Base-by-base conservation (phyloP, 2,113 vertebrate genomes). In the Sceloporus tristichus region DNA sequence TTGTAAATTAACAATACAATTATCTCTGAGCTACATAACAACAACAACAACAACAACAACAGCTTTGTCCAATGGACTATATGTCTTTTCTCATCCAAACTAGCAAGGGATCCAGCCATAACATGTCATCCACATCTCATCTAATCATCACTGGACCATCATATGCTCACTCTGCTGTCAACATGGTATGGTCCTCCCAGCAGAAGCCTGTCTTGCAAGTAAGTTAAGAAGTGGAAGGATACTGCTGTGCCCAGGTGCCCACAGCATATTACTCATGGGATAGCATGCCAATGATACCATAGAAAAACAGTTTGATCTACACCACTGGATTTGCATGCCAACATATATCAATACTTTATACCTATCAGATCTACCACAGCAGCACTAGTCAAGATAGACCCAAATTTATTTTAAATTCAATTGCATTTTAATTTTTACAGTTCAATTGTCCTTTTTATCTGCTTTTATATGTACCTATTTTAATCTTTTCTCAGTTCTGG, bases 91-190 rank as follows among this genome's bases (percentile, higher is more conserved):
- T 80, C 53, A 59, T 56, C 27, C 54, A 34, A 23, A 29, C 56
- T n/a, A 21, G 79, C 40, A 76, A 85, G 59, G 66, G 68, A 85
- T 76, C 56, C 54, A 16, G 62, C 9, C 25, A 11, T n/a, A 62
- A n/a, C n/a, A n/a, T 38, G 42, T 38, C 68, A 88, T 77, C 62
- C 59, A 68, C 21, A 66, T 82, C 80, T 38, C 56, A 88, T 78
- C 27, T 73, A n/a, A 56, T 82, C 59, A 23, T 16, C 74, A 34
- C 42, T 82, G 65, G 65, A 71, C 29, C 65, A 78, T 62, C 74
- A 48, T 77, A 29, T 62, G 48, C 38, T 83, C 40, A 42, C 73
- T 84, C 16, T 62, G 4, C 13, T 27, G 21, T 71, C 79, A 71
- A 53, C 85, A 73, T 83, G 73, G 38, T 38, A 14, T 56, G 65